Percentiles rank a stretch among this genome's conserved stretches.
These are phyloP conservation scores for Prosopocoilus inquinatus DNA, from an alignment of 2,888 invertebrate genomes.

Conservation along the genomic window DNA sequence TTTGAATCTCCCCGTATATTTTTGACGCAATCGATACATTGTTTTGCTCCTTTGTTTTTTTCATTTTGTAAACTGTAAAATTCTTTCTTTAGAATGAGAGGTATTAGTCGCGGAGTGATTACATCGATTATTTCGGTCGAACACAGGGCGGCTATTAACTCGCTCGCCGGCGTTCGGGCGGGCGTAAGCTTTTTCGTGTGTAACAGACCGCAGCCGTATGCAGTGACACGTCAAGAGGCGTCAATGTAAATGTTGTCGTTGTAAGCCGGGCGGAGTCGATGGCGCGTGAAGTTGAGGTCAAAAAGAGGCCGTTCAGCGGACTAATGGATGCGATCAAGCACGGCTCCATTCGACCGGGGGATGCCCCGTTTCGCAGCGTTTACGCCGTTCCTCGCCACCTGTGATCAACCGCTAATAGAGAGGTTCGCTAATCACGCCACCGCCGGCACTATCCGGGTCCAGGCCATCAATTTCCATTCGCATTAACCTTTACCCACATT, in stretches of 20 bases:
- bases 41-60: no score
- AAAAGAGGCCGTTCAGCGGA: slow-evolving; percentile 20
- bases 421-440: slow-evolving; percentile 20
- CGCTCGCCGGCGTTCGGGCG: slow-evolving; percentile 2
- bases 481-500: slow-evolving; percentile 18
- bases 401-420: slow-evolving; percentile 23
- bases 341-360: slow-evolving; percentile 16
- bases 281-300: slow-evolving; percentile 22
- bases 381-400: slow-evolving; percentile 19
- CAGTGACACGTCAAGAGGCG: slow-evolving; percentile 20
- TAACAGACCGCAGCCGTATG: slow-evolving; percentile 19
- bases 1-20: no score
- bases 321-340: slow-evolving; percentile 24
- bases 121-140: no score
- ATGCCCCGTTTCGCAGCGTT: slow-evolving; percentile 20
- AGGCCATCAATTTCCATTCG: slow-evolving; percentile 17
- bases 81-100: no score
- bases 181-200: slow-evolving; percentile 7
- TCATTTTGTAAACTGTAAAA: no score
- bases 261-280: slow-evolving; percentile 21
- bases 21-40: no score
- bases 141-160: slow-evolving; percentile 5
- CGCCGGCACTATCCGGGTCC: slow-evolving; percentile 10
- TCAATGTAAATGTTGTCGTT: slow-evolving; percentile 18
- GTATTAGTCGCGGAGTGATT: no score